These are phyloP conservation scores for Clupea harengus DNA, from an alignment of 2,113 vertebrate genomes.

Conservation along the genomic window DNA sequence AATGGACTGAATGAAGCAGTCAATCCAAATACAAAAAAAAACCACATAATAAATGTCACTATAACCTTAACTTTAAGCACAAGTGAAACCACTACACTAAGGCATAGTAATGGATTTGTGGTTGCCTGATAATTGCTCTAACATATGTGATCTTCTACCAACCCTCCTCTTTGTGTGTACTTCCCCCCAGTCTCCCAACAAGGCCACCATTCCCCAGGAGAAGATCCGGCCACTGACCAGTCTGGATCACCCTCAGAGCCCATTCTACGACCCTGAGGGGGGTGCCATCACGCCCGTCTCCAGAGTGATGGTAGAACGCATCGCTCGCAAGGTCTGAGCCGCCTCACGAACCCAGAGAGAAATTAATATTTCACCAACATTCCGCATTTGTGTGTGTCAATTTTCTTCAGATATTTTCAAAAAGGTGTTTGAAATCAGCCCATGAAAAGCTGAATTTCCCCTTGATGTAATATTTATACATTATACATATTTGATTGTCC, in stretches of 20 bases:
- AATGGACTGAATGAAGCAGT: not conserved
- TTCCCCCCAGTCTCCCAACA: conserved; percentile 87
- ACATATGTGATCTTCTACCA: not conserved
- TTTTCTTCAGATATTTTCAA: not conserved
- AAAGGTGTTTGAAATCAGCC: conserved; percentile 1
- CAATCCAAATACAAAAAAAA: not conserved
- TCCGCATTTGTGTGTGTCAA: not conserved
- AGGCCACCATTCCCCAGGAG: conserved; percentile 83
- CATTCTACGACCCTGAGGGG: conserved; percentile 98
- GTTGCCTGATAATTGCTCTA: not conserved
- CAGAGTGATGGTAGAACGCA: conserved; percentile 90
- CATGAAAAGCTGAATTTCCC: not conserved
- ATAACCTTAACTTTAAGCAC: not conserved
- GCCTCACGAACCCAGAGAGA: not conserved
- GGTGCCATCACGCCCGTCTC: conserved; percentile 93
- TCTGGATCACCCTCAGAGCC: conserved; percentile 94
- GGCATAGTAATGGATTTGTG: not conserved
- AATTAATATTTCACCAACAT: not conserved
- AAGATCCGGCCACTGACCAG: conserved; percentile 96
- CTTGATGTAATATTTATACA: not conserved
- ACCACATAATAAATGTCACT: no score
- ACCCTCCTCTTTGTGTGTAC: conserved; percentile 16
- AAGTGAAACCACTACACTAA: not conserved
- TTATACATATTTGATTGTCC: not conserved
- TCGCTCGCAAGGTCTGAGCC: conserved; percentile 88